Evolutionary conservation across 2,797 vertebrate genomes (phyloP).

Genomic region (Perodicticus potto): DNA sequence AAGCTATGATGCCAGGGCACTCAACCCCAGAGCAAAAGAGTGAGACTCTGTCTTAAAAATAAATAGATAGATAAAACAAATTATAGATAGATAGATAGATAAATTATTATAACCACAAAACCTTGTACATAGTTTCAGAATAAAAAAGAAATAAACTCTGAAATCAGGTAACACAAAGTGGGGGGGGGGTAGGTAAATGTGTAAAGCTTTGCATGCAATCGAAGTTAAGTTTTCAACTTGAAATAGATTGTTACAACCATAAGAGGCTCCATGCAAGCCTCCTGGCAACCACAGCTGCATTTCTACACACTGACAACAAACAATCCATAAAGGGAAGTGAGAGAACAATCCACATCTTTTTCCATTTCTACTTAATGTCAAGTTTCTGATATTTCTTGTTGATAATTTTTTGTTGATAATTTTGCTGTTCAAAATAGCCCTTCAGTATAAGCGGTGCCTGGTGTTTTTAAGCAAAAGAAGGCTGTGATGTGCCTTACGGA

Average conservation of each 20-base stretch:
- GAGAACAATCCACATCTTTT: not conserved
- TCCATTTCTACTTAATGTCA: not conserved
- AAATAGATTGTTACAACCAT: not conserved
- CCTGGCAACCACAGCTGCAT: not conserved
- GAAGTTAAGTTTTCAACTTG: not conserved
- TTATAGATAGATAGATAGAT: too few species aligned
- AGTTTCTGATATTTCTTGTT: not conserved
- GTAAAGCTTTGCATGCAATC: not conserved
- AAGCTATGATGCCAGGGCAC: too few species aligned
- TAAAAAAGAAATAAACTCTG: not conserved
- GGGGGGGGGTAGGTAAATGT: not conserved
- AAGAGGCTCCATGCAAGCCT: not conserved
- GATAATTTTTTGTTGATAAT: not conserved
- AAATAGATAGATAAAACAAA: too few species aligned
- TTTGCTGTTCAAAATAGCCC: not conserved
- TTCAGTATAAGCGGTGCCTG: not conserved
- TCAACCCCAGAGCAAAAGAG: too few species aligned
- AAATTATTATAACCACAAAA: not conserved
- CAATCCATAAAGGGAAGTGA: not conserved
- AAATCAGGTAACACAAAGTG: not conserved
- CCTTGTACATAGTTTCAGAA: not conserved
- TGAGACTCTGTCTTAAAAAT: too few species aligned
- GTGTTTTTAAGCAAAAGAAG: not conserved
- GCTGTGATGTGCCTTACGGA: not conserved
- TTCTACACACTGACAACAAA: not conserved